These are phyloP conservation scores for Luehdorfia chinensis DNA, from an alignment of 1,140 invertebrate species.

Conservation along the genomic window DNA sequence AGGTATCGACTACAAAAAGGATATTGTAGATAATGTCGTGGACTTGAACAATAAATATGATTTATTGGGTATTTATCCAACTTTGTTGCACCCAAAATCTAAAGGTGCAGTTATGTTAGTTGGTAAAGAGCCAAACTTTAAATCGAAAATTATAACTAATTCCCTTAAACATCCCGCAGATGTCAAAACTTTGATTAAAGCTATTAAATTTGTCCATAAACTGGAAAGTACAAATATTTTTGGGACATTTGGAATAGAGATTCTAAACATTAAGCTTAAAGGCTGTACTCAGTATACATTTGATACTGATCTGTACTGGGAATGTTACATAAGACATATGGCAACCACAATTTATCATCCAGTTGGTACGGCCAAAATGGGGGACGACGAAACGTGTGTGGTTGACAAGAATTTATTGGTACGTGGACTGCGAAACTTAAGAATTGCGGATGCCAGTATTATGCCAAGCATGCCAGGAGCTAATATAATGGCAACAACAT, in stretches of 20 bases:
- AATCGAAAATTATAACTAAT: slow-evolving; percentile 87
- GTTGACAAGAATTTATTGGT: slow-evolving; percentile 83
- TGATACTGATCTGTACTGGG: slow-evolving; percentile 80
- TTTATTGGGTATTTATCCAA: slow-evolving; percentile 65
- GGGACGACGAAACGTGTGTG: slow-evolving; percentile 80
- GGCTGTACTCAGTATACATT: slow-evolving; percentile 62
- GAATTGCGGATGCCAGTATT: slow-evolving; percentile 88
- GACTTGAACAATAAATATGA: slow-evolving; percentile 65
- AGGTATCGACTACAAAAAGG: slow-evolving; percentile 63
- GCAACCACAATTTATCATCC: slow-evolving; percentile 83
- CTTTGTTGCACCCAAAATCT: slow-evolving; percentile 77
- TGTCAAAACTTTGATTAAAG: slow-evolving; percentile 81
- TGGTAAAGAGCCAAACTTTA: slow-evolving; percentile 49
- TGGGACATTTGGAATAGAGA: slow-evolving; percentile 47
- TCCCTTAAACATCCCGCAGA: slow-evolving; percentile 87
- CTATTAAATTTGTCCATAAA: slow-evolving; percentile 68
- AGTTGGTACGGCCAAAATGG: slow-evolving; percentile 88
- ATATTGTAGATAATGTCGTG: slow-evolving; percentile 57
- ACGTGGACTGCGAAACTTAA: slow-evolving; percentile 81
- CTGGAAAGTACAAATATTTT: slow-evolving; percentile 64
- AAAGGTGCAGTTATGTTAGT: slow-evolving; percentile 59
- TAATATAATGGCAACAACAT: slow-evolving; percentile 87
- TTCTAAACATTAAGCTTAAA: slow-evolving; percentile 63
- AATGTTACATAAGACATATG: slow-evolving; percentile 80
- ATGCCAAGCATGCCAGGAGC: slow-evolving; percentile 86